Base-by-base conservation (phyloP, 2,888 invertebrate genomes). In the Parasteatoda lunata region DNA sequence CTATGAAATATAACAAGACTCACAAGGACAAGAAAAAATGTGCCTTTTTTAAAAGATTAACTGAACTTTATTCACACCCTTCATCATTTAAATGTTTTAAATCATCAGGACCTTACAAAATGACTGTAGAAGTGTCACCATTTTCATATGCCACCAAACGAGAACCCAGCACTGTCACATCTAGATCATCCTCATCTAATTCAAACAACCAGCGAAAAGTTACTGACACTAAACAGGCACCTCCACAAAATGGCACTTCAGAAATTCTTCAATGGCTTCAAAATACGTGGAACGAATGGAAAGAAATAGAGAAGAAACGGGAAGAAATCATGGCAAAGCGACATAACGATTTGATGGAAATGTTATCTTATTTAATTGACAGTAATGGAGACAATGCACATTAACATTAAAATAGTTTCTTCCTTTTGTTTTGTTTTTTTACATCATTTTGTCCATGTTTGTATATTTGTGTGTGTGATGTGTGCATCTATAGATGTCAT, bases 11-110 rank as follows among this genome's bases (percentile, higher is more conserved):
- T 52, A 88, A 88, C 49, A 77, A 71, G n/a, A 70, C 69, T 7
- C 87, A 88, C 47, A 80, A 78, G 54, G 87, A 88, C 54, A 82
- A 88, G 75, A 88, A 88, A 72, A 88, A 83, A 75, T 88, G 87
- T 78, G 87, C 87, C 77, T 88, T 88, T 51, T 88, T 79, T 48
- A 88, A 88, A 11, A 73, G 83, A 7, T 64, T 88, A 6, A 64
- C 82, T 9, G 87, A 88, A 1, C 59, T 88, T 9, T 47, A 78
- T 65, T 65, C 51, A 15, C 79, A 81, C 30, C 77, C 81, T 7
- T 51, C 73, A 47, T 71, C 78, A 45, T 83, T 83, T 48, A 15
- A 73, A 11, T 71, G 65, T 59, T 83, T 83, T 64, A 68, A 66
- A 66, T 30, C 51, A 15, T 30, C 54, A 11, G 77, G 64, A 68